Percentiles rank a stretch among this genome's conserved stretches.
phyloP scores from a whole-genome alignment of 2,888 invertebrate species.

The Nasonia oneida region DNA sequence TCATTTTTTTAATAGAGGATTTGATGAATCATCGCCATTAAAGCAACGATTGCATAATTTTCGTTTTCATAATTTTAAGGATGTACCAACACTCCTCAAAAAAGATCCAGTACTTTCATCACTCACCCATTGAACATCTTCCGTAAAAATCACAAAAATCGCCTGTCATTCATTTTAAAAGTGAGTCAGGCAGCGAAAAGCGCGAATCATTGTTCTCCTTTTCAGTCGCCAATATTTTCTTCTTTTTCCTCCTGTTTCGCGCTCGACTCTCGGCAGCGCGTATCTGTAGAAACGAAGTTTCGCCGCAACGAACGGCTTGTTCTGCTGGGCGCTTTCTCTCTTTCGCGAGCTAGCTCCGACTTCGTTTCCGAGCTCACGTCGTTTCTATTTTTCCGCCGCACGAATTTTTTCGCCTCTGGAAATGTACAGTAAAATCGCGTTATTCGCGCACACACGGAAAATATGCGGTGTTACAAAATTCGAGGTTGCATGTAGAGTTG shows the following conservation, averaged over 20 bases:
- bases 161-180: neutral
- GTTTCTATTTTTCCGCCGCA: neutral
- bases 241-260: neutral
- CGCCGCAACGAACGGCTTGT: conserved; percentile 22
- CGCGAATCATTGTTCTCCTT: neutral
- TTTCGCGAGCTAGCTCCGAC: neutral
- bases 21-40: no score
- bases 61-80: no score
- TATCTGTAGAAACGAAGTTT: neutral
- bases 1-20: no score
- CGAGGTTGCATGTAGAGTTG: neutral
- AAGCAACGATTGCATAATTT: no score
- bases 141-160: neutral
- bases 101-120: neutral
- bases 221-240: conserved; percentile 4
- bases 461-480: neutral
- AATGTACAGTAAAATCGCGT: conserved; percentile 10
- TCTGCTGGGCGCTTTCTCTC: neutral
- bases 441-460: neutral
- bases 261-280: neutral
- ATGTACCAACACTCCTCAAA: neutral
- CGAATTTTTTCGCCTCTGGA: neutral
- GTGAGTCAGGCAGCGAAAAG: neutral
- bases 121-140: neutral
- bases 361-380: neutral